A percentile compares a stretch with the other conserved stretches of the same genome.
These are phyloP conservation scores for Turdus rufiventris DNA, from an alignment of 2,113 vertebrate species.

Conservation along the genomic window DNA sequence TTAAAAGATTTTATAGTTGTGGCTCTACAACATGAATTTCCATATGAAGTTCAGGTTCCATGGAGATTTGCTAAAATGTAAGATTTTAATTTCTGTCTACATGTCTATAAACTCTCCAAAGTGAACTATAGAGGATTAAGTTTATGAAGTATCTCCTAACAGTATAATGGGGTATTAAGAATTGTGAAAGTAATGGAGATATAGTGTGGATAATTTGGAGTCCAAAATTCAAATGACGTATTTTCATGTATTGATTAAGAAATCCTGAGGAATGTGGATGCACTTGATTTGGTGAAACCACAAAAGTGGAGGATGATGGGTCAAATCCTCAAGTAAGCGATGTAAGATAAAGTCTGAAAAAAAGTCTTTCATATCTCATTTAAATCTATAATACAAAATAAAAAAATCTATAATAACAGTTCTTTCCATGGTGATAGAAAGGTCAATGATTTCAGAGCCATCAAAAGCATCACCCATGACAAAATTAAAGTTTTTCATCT, in stretches of 20 bases:
- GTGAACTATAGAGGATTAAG: not conserved
- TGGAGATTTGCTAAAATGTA: not conserved
- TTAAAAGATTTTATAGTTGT: not conserved
- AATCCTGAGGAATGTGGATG: not conserved
- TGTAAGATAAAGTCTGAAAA: not conserved
- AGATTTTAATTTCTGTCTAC: not conserved
- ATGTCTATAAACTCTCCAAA: not conserved
- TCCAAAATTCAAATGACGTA: not conserved
- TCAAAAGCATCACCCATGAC: not conserved
- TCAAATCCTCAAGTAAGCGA: not conserved
- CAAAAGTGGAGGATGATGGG: not conserved
- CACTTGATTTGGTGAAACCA: not conserved
- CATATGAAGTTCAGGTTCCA: not conserved
- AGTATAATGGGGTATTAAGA: not conserved
- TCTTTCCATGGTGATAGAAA: not conserved
- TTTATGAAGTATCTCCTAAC: not conserved
- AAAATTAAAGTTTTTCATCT: not conserved
- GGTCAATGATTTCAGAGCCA: not conserved
- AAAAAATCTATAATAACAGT: no score
- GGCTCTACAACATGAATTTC: not conserved
- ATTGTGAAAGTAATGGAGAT: not conserved
- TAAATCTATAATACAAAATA: not conserved
- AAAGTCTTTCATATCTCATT: not conserved
- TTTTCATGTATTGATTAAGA: not conserved
- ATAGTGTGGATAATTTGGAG: not conserved